phyloP scores from a whole-genome alignment of 2,797 vertebrate genomes.

The Falco columbarius region DNA sequence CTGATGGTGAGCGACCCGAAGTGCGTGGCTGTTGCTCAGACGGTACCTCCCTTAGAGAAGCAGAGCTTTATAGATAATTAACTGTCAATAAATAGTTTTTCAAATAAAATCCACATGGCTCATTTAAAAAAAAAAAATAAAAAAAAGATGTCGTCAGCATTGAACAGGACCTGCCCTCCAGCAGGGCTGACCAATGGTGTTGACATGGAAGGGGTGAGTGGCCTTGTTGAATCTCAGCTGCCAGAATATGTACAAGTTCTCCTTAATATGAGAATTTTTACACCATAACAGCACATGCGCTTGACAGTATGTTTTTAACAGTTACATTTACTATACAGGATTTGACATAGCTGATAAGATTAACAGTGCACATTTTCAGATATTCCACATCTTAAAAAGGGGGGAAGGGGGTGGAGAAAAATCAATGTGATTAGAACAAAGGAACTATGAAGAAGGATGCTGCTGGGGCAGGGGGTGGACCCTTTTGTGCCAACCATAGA shows the following conservation, averaged over 20 bases:
- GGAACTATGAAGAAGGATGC: conserved; percentile 2
- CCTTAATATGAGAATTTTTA: conserved; percentile 55
- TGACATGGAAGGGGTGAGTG: conserved; percentile 28
- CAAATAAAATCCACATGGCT: conserved; percentile 48
- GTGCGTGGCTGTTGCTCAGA: background rate
- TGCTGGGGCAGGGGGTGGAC: conserved; percentile 17
- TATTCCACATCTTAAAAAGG: conserved; percentile 51
- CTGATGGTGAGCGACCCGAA: conserved; percentile 4
- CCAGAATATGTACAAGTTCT: conserved; percentile 64
- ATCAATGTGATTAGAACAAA: background rate
- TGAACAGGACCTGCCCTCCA: conserved; percentile 18
- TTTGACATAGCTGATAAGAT: conserved; percentile 55
- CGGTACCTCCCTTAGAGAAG: background rate
- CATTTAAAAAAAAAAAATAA: background rate
- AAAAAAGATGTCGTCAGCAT: background rate
- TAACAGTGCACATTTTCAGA: conserved; percentile 62
- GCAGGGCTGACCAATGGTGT: background rate
- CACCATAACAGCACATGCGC: conserved; percentile 58
- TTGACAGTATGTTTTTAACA: conserved; percentile 61
- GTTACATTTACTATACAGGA: conserved; percentile 59
- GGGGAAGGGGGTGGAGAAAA: background rate
- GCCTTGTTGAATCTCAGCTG: conserved; percentile 70
- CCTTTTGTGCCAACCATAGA: conserved; percentile 48
- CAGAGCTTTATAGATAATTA: background rate
- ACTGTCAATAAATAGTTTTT: conserved; percentile 49